Evolutionary conservation across 2,113 vertebrate genomes (phyloP).

Genomic region (Chitala chitala): DNA sequence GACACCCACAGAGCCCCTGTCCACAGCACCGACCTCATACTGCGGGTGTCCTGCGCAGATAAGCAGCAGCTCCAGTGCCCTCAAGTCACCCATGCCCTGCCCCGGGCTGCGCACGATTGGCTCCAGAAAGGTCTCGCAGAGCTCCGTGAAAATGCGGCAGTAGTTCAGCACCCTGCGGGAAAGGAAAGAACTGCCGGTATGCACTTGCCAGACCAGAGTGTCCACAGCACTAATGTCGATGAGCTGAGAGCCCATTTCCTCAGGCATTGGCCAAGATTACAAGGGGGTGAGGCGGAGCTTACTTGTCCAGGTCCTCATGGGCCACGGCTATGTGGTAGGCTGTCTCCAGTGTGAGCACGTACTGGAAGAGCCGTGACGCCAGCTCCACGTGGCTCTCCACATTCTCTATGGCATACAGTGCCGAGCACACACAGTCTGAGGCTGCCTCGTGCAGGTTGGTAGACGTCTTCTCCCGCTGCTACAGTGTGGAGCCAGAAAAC

Average conservation of each 20-base stretch:
- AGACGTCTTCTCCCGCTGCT: conserved; percentile 92
- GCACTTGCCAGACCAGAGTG: neutral
- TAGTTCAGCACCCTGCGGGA: conserved; percentile 88
- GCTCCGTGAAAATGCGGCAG: conserved; percentile 94
- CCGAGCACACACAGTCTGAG: conserved; percentile 90
- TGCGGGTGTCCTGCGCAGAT: conserved; percentile 97
- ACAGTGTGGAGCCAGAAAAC: conserved; percentile 12
- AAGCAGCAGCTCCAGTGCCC: conserved; percentile 87
- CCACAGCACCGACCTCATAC: conserved; percentile 75
- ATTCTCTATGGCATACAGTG: conserved; percentile 94
- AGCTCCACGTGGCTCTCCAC: conserved; percentile 82
- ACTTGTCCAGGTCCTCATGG: conserved; percentile 97
- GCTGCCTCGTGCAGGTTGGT: conserved; percentile 93
- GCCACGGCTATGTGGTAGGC: conserved; percentile 98
- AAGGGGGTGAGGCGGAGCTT: conserved; percentile 28
- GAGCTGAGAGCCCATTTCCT: neutral
- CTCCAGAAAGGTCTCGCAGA: conserved; percentile 94
- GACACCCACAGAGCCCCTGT: too few relatives aligned
- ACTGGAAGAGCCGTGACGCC: conserved; percentile 90
- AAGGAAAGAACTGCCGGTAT: too few relatives aligned
- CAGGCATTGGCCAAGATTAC: neutral
- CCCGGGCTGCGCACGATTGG: conserved; percentile 89
- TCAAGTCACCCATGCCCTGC: conserved; percentile 86
- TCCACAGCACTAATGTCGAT: neutral
- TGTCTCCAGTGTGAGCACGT: conserved; percentile 87